Evolutionary conservation across 2,797 vertebrate genomes (phyloP).

Genomic region (Erithacus rubecula): DNA sequence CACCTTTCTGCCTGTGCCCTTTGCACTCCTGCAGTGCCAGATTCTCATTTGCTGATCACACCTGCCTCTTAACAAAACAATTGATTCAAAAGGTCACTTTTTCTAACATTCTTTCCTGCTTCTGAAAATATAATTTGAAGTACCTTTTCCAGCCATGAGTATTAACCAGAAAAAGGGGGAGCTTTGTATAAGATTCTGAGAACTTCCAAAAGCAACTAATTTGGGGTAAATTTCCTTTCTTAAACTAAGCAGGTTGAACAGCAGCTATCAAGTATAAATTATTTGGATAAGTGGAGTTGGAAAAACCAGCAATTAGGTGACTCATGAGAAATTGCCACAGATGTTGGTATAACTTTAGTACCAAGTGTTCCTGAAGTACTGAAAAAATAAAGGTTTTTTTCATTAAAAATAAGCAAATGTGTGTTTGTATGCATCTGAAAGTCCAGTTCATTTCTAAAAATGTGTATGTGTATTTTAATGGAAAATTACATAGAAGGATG

Average conservation of each 20-base stretch:
- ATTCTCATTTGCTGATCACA: not conserved
- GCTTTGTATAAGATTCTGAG: not conserved
- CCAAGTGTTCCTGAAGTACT: not conserved
- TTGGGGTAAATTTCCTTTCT: not conserved
- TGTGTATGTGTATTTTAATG: not conserved
- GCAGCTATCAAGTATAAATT: not conserved
- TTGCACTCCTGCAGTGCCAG: not conserved
- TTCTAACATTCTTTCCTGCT: not conserved
- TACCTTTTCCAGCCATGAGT: not conserved
- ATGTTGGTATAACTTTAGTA: not conserved
- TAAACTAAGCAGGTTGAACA: not conserved
- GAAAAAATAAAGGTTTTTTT: not conserved
- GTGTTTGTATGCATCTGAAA: not conserved
- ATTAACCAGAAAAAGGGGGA: not conserved
- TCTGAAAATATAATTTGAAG: not conserved
- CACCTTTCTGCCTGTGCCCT: not conserved
- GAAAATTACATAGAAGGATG: not conserved
- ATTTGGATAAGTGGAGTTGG: not conserved
- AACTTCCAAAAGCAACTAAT: not conserved
- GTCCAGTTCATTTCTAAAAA: not conserved
- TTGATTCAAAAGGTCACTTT: not conserved
- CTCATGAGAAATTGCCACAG: not conserved
- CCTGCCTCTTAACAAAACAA: not conserved
- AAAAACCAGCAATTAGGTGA: not conserved
- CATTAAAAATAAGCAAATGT: not conserved